Base-by-base conservation (phyloP, 2,113 vertebrate genomes). In the Agapornis roseicollis region DNA sequence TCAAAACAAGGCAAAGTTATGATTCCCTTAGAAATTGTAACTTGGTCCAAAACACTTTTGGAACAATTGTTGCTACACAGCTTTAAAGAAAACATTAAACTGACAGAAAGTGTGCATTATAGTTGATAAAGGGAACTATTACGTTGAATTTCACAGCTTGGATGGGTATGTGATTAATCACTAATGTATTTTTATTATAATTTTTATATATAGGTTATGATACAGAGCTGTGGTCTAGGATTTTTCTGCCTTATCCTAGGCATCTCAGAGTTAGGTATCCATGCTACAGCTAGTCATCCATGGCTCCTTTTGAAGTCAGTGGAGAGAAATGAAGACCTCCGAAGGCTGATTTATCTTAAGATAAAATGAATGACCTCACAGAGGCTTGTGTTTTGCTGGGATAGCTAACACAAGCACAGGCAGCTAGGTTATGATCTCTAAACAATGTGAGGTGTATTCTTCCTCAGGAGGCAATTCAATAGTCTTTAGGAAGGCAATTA, bases 1-100 rank as follows among this genome's bases (percentile, higher is more conserved):
- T 94, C 70, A 66, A 92, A 86, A 91, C 80, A 87, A 79, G 52
- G 70, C 44, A 65, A 94, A 82, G 56, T 85, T 95, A 93, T 65
- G 52, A 79, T 91, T 83, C 70, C 87, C 78, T 69, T 84, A 90
- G 89, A 95, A 92, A 93, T 42, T 81, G 84, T 85, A 85, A 81
- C 72, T 74, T 28, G 80, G 29, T 81, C 81, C 71, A 92, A 88
- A 93, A 22, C 35, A n/a, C 33, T 56, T 85, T 52, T 56, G 78
- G 70, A 85, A 68, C 3, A 1, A 60, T 60, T 33, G 41, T 49
- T 88, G 68, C 74, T 90, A 7, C 0, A 0, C 58, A 93, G 80
- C 81, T 97, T 82, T 81, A 52, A 41, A 92, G 89, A 80, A 94
- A 79, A 61, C 18, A 89, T 87, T 92, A 80, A 82, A 23, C 66